These are phyloP conservation scores for Rhodophaea formosa DNA, from an alignment of 2,888 invertebrate species.

Conservation along the genomic window DNA sequence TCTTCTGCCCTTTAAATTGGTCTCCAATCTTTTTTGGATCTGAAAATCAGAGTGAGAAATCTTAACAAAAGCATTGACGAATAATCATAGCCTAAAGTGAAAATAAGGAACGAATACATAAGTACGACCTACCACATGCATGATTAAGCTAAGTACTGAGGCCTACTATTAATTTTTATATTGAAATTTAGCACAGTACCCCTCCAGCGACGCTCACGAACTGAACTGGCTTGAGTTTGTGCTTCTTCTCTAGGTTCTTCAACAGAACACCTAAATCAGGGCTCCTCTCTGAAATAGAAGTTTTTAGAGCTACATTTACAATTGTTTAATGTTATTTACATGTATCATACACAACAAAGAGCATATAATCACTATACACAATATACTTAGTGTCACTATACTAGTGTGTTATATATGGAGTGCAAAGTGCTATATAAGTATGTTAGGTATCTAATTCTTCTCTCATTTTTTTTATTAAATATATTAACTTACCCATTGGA, in stretches of 20 bases:
- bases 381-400: too few relatives aligned
- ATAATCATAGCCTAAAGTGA: constrained; percentile 21
- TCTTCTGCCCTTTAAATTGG: constrained; percentile 48
- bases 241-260: constrained; percentile 56
- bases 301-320: background rate
- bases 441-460: too few relatives aligned
- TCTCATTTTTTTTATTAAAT: background rate
- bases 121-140: constrained; percentile 37
- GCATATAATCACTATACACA: too few relatives aligned
- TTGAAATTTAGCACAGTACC: constrained; percentile 45
- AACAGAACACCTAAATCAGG: constrained; percentile 60
- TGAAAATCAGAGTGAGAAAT: constrained; percentile 39
- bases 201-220: constrained; percentile 61
- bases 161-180: constrained; percentile 23
- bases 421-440: too few relatives aligned
- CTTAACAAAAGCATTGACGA: constrained; percentile 20
- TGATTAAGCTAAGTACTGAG: constrained; percentile 29
- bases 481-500: constrained; percentile 52
- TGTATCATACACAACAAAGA: too few relatives aligned
- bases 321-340: background rate
- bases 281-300: constrained; percentile 53
- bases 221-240: constrained; percentile 60
- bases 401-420: too few relatives aligned
- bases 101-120: constrained; percentile 5
- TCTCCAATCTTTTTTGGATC: constrained; percentile 57